Conservation (phyloP, 2,113 vertebrate genomes). For the Oncorhynchus mykiss region DNA sequence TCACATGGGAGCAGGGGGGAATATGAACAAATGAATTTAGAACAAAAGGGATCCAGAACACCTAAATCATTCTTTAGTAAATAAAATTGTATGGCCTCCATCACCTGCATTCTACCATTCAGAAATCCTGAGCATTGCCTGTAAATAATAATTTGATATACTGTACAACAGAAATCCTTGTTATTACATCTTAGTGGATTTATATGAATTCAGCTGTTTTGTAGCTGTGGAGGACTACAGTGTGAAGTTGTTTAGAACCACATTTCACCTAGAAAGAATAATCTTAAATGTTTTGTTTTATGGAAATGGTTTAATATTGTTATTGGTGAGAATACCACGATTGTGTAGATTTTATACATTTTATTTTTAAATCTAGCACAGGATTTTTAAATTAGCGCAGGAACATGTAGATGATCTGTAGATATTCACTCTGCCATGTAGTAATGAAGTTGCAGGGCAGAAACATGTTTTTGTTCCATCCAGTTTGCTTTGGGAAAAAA, state of each 20-base stretch:
- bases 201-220: conserved; percentile 51
- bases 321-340: conserved; percentile 51
- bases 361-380: neutral
- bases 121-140: neutral
- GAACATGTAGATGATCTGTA: conserved; percentile 21
- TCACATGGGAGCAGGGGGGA: neutral
- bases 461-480: conserved; percentile 57
- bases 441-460: conserved; percentile 54
- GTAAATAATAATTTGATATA: neutral
- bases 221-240: conserved; percentile 68
- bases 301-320: conserved; percentile 52
- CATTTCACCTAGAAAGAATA: conserved; percentile 61
- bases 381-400: conserved; percentile 35
- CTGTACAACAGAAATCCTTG: conserved; percentile 33
- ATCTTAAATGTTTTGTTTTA: conserved; percentile 48
- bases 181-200: conserved; percentile 63
- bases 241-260: conserved; percentile 65
- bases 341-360: conserved; percentile 31
- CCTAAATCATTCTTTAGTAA: conserved; percentile 17
- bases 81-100: neutral
- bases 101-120: neutral
- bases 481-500: conserved; percentile 67
- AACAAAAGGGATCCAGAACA: conserved; percentile 56
- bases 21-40: conserved; percentile 44
- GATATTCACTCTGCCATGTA: conserved; percentile 40